Evolutionary conservation across 1,140 invertebrate genomes (phyloP), one percentile per base, ranked within the genome.

Genomic region (Zaprionus kolodkinae): DNA sequence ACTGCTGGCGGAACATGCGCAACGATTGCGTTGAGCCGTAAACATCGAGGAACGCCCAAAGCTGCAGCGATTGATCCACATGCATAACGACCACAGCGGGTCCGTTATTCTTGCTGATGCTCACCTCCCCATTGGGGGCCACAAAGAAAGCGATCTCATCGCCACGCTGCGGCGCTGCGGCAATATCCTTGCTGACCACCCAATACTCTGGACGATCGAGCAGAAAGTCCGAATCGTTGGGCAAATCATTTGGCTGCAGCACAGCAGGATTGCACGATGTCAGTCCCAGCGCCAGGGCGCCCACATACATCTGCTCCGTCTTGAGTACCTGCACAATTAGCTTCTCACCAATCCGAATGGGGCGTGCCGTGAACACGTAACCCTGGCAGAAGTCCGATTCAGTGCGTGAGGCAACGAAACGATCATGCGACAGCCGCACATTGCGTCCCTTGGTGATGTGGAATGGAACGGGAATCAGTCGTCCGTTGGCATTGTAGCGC

Each of bases 31-130:
- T 99, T 66, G 97, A 97, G 0, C 98, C 98, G 87, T 99, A 99
- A 0, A 99, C 95, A 92, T 99, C 98, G 67, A 99, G 97, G 93
- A 99, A 99, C 1, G 97, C 96, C 98, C 98, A 99, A 0, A 99
- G 92, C 81, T 96, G 94, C 13, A 98, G 93, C 0, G 96, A 97
- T 79, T 97, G 96, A 92, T 99, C 98, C 0, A 99, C 97, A 92
- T 99, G 97, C 96, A 99, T 99, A 54, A 99, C 95, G 0, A 96
- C 96, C 0, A 95, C 94, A 0, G 96, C 94, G 0, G 95, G 93
- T 0, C 96, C 95, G n/a, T 96, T 96, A 91, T 99, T 99, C 83
- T 97, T 96, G 56, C 95, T 96, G 92, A 99, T 97, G 85, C 95
- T 95, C 1, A 99, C 97, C 94, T 99, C 97, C 9, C 98, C 97